Percentiles rank a stretch among this genome's conserved stretches.
Conservation (phyloP, 2,888 invertebrate species). For the Papilio gigon region DNA sequence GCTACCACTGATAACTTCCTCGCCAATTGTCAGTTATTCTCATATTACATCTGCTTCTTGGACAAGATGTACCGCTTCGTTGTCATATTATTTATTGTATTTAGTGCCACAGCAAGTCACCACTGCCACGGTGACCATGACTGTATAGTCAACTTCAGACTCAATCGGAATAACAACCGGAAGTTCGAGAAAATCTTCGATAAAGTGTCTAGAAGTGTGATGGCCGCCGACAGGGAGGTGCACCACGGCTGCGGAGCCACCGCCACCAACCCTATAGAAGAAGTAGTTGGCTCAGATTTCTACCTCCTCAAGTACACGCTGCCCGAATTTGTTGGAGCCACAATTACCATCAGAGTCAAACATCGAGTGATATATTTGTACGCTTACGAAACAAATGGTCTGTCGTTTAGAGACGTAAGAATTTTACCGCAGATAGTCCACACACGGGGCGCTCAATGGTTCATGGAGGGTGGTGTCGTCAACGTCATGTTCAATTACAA, state of each 20-base stretch:
- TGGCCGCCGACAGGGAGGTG: slow-evolving; percentile 39
- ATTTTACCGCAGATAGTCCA: slow-evolving; percentile 30
- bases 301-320: slow-evolving; percentile 39
- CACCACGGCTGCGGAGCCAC: slow-evolving; percentile 38
- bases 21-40: not conserved
- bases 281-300: slow-evolving; percentile 18
- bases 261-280: slow-evolving; percentile 9
- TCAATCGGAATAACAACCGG: slow-evolving; percentile 26
- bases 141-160: slow-evolving; percentile 19
- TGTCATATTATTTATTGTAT: slow-evolving; percentile 38
- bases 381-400: slow-evolving; percentile 15
- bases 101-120: slow-evolving; percentile 41
- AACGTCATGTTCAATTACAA: slow-evolving; percentile 27
- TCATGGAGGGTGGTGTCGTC: slow-evolving; percentile 4
- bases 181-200: slow-evolving; percentile 36
- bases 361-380: slow-evolving; percentile 36
- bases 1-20: slow-evolving; percentile 8
- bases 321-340: slow-evolving; percentile 22
- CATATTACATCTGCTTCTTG: not conserved
- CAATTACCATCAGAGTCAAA: slow-evolving; percentile 36
- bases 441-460: slow-evolving; percentile 19
- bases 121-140: slow-evolving; percentile 21
- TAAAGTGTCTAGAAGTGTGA: slow-evolving; percentile 37
- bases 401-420: slow-evolving; percentile 31
- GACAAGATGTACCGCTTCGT: slow-evolving; percentile 32